Evolutionary conservation across 2,797 vertebrate genomes (phyloP).

Genomic region (Poecilia picta): DNA sequence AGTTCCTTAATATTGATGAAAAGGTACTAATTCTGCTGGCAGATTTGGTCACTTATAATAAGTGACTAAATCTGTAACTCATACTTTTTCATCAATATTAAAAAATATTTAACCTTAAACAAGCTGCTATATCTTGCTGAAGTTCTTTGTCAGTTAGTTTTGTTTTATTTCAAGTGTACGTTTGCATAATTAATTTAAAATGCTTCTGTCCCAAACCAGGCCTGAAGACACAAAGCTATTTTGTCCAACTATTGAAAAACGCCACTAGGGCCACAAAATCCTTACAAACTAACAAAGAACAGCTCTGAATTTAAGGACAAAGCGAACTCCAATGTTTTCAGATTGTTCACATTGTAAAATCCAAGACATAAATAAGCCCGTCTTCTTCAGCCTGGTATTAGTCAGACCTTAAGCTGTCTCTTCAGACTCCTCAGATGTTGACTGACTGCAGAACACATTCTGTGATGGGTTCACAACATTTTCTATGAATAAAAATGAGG

Average conservation of each 20-base stretch:
- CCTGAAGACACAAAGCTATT: neutral
- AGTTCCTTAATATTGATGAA: too few relatives aligned
- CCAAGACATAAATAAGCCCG: neutral
- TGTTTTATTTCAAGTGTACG: too few relatives aligned
- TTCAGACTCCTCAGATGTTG: neutral
- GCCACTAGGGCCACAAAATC: neutral
- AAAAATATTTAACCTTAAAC: too few relatives aligned
- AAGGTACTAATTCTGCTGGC: too few relatives aligned
- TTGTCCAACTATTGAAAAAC: neutral
- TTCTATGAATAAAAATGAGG: neutral
- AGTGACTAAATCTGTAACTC: too few relatives aligned
- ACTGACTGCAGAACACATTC: constrained; percentile 47
- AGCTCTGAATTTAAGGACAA: neutral
- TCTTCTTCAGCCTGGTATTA: constrained; percentile 10
- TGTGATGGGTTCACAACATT: neutral
- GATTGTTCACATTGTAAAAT: neutral
- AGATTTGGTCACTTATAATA: too few relatives aligned
- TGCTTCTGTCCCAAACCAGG: neutral
- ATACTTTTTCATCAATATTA: too few relatives aligned
- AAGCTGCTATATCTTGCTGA: too few relatives aligned
- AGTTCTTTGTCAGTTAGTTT: too few relatives aligned
- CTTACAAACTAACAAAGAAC: neutral
- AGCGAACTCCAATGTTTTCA: neutral
- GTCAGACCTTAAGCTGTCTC: constrained; percentile 23
- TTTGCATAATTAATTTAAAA: neutral